A percentile compares a stretch with the other conserved stretches of the same genome.
phyloP scores from a whole-genome alignment of 2,113 vertebrate genomes.

The Mellivora capensis region DNA sequence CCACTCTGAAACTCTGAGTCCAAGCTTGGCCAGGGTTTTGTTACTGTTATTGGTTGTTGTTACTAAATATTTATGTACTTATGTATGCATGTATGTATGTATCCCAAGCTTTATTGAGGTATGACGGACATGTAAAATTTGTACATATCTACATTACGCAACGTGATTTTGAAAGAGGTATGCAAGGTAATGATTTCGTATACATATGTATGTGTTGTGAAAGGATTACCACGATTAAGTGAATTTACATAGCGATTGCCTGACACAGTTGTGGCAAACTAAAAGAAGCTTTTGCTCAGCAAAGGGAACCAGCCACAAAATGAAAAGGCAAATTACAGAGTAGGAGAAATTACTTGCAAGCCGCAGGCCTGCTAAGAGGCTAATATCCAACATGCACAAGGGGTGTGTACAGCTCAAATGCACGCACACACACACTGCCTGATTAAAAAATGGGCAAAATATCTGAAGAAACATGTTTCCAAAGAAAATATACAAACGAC shows the following conservation, averaged over 20 bases:
- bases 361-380: background rate
- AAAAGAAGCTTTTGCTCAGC: background rate
- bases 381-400: background rate
- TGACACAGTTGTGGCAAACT: background rate
- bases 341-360: background rate
- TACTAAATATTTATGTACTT: background rate
- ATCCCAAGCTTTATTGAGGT: background rate
- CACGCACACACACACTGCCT: no score
- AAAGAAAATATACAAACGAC: no score
- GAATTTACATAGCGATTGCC: background rate
- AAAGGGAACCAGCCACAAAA: background rate
- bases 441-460: no score
- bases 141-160: background rate
- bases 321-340: background rate
- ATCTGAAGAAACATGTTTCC: no score
- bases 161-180: background rate
- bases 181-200: background rate
- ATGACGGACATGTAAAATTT: background rate
- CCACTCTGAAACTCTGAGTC: background rate
- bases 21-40: background rate
- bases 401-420: background rate
- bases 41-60: background rate
- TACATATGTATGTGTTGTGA: background rate
- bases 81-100: background rate
- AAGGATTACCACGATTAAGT: background rate